Evolutionary conservation across 2,888 invertebrate species (phyloP), one percentile per base, ranked within the genome.

Genomic region (Mimumesa dahlbomi): DNA sequence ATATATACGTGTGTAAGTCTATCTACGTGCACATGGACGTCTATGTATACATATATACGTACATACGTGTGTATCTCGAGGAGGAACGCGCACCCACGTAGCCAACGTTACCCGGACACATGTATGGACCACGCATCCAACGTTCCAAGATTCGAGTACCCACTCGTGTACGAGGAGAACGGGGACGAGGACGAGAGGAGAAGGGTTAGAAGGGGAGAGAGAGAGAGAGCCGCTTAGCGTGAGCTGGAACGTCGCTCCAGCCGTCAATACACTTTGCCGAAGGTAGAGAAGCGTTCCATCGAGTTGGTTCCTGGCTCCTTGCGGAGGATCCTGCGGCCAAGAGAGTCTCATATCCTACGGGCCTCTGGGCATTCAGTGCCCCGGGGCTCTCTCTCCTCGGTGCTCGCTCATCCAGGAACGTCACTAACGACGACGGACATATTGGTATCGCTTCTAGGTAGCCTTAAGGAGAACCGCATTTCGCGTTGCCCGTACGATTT

Each of bases 201-300:
- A 18, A 48, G 25, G 11, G 29, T n/a, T 21, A 42, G 19, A 16
- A 31, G 6, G 19, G 11, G n/a, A 16, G 25, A 2, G 43, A 43
- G 66, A 34, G 58, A 29, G 48, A 49, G 58, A 54, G 64, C 49
- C 69, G 71, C 58, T 69, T 59, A 54, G 69, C 64, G 64, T 54
- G 69, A 72, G 71, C 69, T 64, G 71, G 71, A 72, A 69, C 76
- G 74, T 79, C 79, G 77, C 72, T 80, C 70, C 65, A 69, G 70
- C 81, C 81, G 80, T 84, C 84, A 82, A 85, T 85, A 85, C 77
- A 83, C 81, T 84, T 84, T 83, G 79, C 80, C 73, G 75, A 79
- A 58, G 74, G 83, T 75, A 82, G 83, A 84, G 82, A 79, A 77
- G 65, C 73, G 82, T 82, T 82, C 79, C 78, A 73, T 73, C 84